Evolutionary conservation across 2,797 vertebrate species (phyloP).

Genomic region (Bufotes viridis): DNA sequence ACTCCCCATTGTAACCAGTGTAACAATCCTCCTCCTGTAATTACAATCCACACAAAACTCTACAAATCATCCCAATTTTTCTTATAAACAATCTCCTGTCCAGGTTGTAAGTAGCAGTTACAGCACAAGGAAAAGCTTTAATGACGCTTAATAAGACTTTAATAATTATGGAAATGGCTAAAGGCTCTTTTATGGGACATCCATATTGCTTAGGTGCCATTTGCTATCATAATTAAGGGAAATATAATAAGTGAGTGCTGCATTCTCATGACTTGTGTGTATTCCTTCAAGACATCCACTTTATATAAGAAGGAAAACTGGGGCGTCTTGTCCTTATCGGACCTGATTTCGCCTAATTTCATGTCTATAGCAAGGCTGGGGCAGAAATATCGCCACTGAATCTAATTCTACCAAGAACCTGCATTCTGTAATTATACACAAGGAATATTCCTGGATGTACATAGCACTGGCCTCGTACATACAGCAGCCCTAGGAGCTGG

Average conservation of each 20-base stretch:
- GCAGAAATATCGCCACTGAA: conserved; percentile 6
- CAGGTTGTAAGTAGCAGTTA: conserved; percentile 26
- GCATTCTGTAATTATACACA: neutral
- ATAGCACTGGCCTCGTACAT: neutral
- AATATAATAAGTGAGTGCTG: neutral
- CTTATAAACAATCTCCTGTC: conserved; percentile 23
- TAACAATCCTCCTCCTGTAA: neutral
- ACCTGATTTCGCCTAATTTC: neutral
- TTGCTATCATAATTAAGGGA: conserved; percentile 28
- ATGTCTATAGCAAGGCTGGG: neutral
- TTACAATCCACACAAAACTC: conserved; percentile 6
- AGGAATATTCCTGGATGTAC: neutral
- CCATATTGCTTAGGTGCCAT: conserved; percentile 26
- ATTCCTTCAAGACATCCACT: neutral
- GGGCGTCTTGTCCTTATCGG: neutral
- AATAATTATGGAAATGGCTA: conserved; percentile 37
- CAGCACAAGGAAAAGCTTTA: conserved; percentile 35
- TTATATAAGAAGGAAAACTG: neutral
- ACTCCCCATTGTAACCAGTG: neutral
- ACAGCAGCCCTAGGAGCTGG: neutral
- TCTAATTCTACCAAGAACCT: neutral
- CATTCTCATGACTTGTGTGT: conserved; percentile 1
- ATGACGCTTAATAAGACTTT: conserved; percentile 43
- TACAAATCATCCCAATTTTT: conserved; percentile 21
- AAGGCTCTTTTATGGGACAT: conserved; percentile 36